A percentile compares a stretch with the other conserved stretches of the same genome.
These are phyloP conservation scores for Calcarius ornatus DNA, from an alignment of 2,113 vertebrate genomes.

Conservation along the genomic window DNA sequence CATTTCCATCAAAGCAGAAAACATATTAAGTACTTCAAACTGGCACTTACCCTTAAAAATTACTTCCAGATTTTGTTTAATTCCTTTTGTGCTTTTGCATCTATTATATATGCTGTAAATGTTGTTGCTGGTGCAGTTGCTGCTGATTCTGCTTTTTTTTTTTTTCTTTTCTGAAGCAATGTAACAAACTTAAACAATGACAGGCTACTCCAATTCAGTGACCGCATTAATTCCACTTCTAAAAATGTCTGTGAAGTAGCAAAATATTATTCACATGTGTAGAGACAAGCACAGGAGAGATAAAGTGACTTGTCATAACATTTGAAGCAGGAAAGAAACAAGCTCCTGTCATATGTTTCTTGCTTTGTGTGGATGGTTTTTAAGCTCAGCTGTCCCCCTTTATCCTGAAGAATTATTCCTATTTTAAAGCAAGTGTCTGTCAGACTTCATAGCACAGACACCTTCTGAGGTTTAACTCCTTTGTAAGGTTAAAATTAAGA, in stretches of 20 bases:
- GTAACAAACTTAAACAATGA: background rate
- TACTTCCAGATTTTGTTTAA: background rate
- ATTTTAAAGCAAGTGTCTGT: background rate
- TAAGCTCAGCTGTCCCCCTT: background rate
- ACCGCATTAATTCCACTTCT: background rate
- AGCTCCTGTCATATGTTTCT: background rate
- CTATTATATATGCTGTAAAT: background rate
- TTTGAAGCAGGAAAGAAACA: background rate
- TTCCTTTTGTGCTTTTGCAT: background rate
- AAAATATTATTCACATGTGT: background rate
- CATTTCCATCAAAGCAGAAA: background rate
- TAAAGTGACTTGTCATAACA: background rate
- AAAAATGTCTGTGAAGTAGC: background rate
- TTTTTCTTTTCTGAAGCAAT: background rate
- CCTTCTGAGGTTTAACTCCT: background rate
- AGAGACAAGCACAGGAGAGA: background rate
- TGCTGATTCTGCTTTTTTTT: background rate
- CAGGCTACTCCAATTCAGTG: background rate
- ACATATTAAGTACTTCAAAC: background rate
- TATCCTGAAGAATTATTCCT: background rate
- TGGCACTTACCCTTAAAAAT: background rate
- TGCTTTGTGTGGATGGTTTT: background rate
- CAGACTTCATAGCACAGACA: background rate
- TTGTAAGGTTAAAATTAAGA: background rate
- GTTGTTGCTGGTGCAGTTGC: background rate